phyloP scores from a whole-genome alignment of 2,113 vertebrate genomes.

The Microcebus tavaratra region DNA sequence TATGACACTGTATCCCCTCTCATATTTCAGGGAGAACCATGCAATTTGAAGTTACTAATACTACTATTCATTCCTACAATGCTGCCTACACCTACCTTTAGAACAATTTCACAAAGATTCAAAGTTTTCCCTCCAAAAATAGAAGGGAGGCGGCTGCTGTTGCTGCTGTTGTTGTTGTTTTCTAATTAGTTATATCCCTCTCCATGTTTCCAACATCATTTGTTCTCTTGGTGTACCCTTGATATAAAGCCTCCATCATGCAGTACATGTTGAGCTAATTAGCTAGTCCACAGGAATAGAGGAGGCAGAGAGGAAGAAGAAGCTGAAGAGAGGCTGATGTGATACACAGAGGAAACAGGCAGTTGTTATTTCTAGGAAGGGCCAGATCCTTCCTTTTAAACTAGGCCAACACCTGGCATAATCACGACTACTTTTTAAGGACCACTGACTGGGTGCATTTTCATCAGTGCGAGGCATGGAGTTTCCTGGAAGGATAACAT shows the following conservation, averaged over 20 bases:
- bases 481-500: not conserved
- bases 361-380: not conserved
- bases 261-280: not conserved
- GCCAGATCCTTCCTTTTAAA: not conserved
- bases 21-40: not conserved
- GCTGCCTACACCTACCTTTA: not conserved
- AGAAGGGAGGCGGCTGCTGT: not conserved
- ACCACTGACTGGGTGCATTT: not conserved
- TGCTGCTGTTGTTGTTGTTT: not conserved
- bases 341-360: not conserved
- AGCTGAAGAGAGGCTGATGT: not conserved
- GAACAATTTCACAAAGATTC: not conserved
- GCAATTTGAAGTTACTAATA: not conserved
- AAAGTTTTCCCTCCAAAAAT: not conserved
- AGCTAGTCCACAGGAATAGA: not conserved
- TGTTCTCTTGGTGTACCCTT: not conserved
- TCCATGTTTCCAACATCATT: not conserved
- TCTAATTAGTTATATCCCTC: not conserved
- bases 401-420: not conserved
- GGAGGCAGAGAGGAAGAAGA: not conserved
- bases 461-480: not conserved
- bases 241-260: not conserved
- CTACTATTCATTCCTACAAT: not conserved
- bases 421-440: not conserved
- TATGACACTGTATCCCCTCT: not conserved